phyloP scores from a whole-genome alignment of 2,797 vertebrate species.

The Momotus momota region DNA sequence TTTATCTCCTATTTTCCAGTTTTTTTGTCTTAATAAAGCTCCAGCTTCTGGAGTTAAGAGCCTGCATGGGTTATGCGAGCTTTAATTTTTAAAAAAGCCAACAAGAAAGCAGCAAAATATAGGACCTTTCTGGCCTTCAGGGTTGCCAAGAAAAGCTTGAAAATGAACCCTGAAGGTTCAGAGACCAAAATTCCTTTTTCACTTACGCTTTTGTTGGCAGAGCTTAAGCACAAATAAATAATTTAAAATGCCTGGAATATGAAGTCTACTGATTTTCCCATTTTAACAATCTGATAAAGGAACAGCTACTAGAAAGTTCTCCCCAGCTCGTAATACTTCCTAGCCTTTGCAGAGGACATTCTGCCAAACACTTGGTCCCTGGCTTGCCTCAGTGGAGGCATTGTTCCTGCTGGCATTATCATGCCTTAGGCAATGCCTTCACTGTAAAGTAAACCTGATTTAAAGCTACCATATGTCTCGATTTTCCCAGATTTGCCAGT shows the following conservation, averaged over 20 bases:
- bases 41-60: background rate
- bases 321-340: background rate
- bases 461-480: background rate
- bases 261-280: background rate
- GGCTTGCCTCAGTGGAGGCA: background rate
- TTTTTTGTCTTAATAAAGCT: background rate
- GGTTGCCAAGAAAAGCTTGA: background rate
- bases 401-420: background rate
- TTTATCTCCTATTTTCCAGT: background rate
- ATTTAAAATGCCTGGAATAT: background rate
- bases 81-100: background rate
- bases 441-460: background rate
- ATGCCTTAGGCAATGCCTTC: background rate
- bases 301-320: background rate
- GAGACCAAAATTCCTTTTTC: conserved; percentile 1
- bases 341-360: background rate
- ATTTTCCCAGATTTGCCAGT: background rate
- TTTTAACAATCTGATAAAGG: background rate
- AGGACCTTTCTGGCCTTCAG: background rate
- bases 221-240: conserved; percentile 7
- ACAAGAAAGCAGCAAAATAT: background rate
- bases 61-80: background rate
- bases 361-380: background rate
- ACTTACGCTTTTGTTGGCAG: background rate
- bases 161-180: background rate